Conservation (phyloP, 2,797 vertebrate genomes). For the Meriones psammophilus region DNA sequence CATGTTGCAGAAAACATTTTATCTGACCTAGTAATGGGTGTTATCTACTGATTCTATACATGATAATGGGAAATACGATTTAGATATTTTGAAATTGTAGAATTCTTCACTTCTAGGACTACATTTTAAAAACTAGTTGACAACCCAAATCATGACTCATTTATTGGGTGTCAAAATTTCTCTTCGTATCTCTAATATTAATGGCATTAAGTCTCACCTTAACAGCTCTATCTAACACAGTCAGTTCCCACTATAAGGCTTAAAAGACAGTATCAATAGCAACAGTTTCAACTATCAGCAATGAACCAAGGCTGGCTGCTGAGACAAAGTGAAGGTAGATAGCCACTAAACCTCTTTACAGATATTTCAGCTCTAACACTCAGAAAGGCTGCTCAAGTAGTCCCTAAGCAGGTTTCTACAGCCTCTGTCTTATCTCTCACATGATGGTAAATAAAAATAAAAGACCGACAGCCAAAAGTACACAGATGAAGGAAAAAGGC, state of each 20-base stretch:
- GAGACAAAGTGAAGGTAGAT: not conserved
- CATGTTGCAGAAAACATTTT: not conserved
- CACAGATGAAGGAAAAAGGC: not conserved
- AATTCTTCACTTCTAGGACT: not conserved
- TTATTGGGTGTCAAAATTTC: slow-evolving; percentile 1
- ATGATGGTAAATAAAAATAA: not conserved
- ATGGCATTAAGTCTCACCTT: not conserved
- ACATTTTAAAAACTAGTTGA: not conserved
- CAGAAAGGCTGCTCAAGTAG: not conserved
- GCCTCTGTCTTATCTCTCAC: not conserved
- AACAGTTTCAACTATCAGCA: not conserved
- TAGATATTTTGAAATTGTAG: not conserved
- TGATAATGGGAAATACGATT: slow-evolving; percentile 17
- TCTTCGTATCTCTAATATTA: not conserved
- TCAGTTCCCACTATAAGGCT: not conserved
- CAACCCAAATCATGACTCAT: not conserved
- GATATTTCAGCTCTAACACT: not conserved
- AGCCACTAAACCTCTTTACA: not conserved
- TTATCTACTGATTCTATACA: not conserved
- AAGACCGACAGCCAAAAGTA: slow-evolving; percentile 32
- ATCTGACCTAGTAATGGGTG: not conserved
- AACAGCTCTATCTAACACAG: not conserved
- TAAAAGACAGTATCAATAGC: not conserved
- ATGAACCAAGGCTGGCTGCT: not conserved
- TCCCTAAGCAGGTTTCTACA: not conserved